Evolutionary conservation across 2,888 invertebrate genomes (phyloP), one percentile per base, ranked within the genome.

Genomic region (Mythimna pallens): DNA sequence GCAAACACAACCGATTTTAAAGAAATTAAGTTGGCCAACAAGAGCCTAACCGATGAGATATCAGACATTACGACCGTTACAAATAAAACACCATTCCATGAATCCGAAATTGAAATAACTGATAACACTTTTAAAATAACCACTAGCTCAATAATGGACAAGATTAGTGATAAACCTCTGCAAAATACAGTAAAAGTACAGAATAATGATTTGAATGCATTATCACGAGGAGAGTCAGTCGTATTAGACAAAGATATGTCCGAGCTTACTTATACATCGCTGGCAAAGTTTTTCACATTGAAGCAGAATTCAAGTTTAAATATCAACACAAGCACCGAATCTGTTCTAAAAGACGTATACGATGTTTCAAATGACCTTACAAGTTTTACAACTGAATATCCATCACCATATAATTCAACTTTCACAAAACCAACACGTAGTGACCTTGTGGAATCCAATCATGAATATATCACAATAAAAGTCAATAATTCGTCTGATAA

Each of bases 61-160:
- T 12, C 17, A 43, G n/a, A 57, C 0, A 20, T 20, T 20, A 47
- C n/a, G n/a, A 36, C 22, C 9, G 3, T 2, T 20, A 47, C 63
- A 20, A 59, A 20, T 43, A 25, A 58, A 54, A 52, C 6, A 63
- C 14, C 20, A 47, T 17, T 30, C n/a, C 12, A 22, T 4, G 20
- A 58, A 20, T 14, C 14, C 7, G 14, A 59, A 71, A 47, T 52
- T 52, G 20, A 47, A 57, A 14, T 12, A 8, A 57, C 14, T 3
- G 5, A 62, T 20, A 57, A n/a, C 6, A 34, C 9, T 17, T 55
- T 52, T 43, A 17, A 74, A 58, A 54, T 22, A 36, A 52, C 30
- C 36, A 80, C 62, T n/a, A 22, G 14, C 36, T 63, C 43, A 57
- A 40, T 40, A 57, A 75, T 17, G 14, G 20, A 59, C 1, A 25